Percentiles rank a stretch among this genome's conserved stretches.
phyloP scores from a whole-genome alignment of 2,113 vertebrate species.

The Orycteropus afer region DNA sequence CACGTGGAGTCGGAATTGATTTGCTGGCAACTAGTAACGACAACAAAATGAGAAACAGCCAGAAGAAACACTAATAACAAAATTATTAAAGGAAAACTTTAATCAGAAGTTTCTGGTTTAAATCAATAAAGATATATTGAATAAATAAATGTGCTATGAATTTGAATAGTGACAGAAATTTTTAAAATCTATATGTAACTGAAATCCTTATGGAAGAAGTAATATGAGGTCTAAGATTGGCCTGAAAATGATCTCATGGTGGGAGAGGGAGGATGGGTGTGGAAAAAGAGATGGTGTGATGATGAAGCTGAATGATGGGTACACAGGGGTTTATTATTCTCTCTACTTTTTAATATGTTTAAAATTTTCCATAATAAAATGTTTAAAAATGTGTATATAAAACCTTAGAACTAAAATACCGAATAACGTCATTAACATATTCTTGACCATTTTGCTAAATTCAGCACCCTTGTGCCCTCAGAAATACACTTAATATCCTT shows the following conservation, averaged over 20 bases:
- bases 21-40: background rate
- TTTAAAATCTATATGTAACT: slow-evolving; percentile 18
- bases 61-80: background rate
- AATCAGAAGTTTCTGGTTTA: slow-evolving; percentile 1
- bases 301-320: background rate
- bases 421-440: background rate
- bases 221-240: background rate
- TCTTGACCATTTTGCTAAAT: slow-evolving; percentile 38
- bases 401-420: background rate
- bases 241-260: background rate
- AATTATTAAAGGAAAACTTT: slow-evolving; percentile 4
- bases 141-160: slow-evolving; percentile 37
- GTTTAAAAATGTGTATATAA: slow-evolving; percentile 17
- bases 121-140: background rate
- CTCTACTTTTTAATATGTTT: slow-evolving; percentile 21
- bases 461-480: background rate
- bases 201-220: slow-evolving; percentile 40
- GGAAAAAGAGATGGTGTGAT: background rate
- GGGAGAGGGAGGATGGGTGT: background rate
- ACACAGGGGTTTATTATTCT: background rate
- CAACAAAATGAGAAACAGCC: slow-evolving; percentile 1
- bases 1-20: background rate
- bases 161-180: background rate
- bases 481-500: slow-evolving; percentile 42
- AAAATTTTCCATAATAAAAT: slow-evolving; percentile 20